Conservation (phyloP, 2,113 vertebrate genomes). For the Ciconia maguari region DNA sequence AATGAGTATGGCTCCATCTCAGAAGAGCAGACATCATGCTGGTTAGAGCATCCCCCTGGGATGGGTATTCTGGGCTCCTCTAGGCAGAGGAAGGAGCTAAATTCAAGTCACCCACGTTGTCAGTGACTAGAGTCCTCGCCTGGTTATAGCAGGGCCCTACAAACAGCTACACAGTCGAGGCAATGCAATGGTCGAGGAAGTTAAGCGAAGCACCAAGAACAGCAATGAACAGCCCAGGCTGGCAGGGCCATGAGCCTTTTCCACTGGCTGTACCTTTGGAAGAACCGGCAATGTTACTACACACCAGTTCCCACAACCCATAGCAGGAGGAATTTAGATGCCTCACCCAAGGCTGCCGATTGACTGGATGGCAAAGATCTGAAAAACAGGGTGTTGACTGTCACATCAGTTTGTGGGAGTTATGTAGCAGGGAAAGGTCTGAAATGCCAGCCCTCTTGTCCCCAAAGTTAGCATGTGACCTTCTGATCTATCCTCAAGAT, state of each 20-base stretch:
- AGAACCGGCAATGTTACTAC: background rate
- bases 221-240: background rate
- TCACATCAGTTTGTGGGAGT: background rate
- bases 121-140: background rate
- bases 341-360: background rate
- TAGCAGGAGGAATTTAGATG: background rate
- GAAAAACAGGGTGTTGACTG: rapidly evolving
- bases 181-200: too few relatives aligned
- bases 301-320: background rate
- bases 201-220: background rate
- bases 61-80: background rate
- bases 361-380: background rate
- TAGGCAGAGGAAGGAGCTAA: background rate
- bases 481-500: background rate
- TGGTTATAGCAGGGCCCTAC: background rate
- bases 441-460: background rate
- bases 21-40: background rate
- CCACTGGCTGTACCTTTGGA: too few relatives aligned
- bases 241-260: background rate
- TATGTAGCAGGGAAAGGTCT: background rate
- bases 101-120: background rate
- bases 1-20: background rate
- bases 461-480: background rate
- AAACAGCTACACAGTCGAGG: too few relatives aligned
- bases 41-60: background rate